phyloP scores from a whole-genome alignment of 2,888 invertebrate species.

The Nymphalis polychloros region DNA sequence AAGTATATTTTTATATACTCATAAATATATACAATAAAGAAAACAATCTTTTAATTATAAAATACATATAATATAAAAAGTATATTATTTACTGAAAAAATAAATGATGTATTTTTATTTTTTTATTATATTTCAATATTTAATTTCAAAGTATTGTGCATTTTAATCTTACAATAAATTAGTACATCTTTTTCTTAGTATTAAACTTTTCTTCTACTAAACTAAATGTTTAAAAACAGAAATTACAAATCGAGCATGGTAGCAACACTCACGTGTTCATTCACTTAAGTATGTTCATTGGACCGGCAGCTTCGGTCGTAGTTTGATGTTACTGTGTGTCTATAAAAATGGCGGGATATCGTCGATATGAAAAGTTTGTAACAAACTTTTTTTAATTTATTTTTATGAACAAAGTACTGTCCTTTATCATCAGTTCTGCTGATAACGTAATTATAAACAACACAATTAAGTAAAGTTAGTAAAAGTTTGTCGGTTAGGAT shows the following conservation, averaged over 20 bases:
- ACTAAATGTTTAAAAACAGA: constrained; percentile 1
- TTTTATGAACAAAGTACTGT: constrained; percentile 30
- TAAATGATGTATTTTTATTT: no score
- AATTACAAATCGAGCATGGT: constrained; percentile 17
- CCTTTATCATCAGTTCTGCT: constrained; percentile 41
- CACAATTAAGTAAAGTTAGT: constrained; percentile 44
- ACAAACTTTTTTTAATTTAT: constrained; percentile 65
- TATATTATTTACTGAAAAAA: no score
- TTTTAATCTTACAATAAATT: no score
- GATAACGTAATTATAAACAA: constrained; percentile 46
- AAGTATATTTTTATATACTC: not conserved
- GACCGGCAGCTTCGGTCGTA: constrained; percentile 57
- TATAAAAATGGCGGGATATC: constrained; percentile 70
- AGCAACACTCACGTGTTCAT: constrained; percentile 26
- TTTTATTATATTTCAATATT: no score
- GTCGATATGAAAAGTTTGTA: constrained; percentile 67
- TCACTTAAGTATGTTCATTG: constrained; percentile 60
- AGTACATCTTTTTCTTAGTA: not conserved
- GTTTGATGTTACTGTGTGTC: constrained; percentile 41
- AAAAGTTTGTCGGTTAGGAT: constrained; percentile 76
- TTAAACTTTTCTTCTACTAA: not conserved
- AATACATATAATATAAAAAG: no score
- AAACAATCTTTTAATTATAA: no score
- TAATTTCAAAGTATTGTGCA: no score
- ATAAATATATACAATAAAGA: no score